Base-by-base conservation (phyloP, 2,113 vertebrate genomes). In the Sardina pilchardus region DNA sequence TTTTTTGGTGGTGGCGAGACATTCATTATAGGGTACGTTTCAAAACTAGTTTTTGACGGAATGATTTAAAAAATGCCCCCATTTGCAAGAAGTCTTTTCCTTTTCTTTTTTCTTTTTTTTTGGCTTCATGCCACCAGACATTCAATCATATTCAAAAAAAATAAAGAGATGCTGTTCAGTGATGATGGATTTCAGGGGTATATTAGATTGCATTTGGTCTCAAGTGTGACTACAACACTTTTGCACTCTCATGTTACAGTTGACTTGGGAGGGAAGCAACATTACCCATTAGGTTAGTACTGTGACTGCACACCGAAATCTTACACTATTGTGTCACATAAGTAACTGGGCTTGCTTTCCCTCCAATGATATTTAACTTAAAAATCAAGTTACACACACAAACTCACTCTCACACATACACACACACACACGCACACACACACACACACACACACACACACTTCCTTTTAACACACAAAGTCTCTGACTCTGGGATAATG, bases 191-290 rank as follows among this genome's bases (percentile, higher is more conserved):
- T 78, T 36, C 30, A 78, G 71, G 71, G 71, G 71, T 39, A 78
- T 43, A 81, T 78, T 71, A 47, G 48, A 83, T 30, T 75, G 84
- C 56, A 89, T 85, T 59, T 71, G 81, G 63, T 30, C 82, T 83
- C 59, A 81, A 39, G 44, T 83, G 83, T 83, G 56, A 88, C 63
- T 53, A 85, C 84, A 89, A 85, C 81, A 82, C 42, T 82, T 87
- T 85, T 82, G 59, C 78, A 86, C 82, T 85, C 67, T 34, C 71
- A 78, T 39, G 5, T 78, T 36, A 78, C 71, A 78, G 30, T 34
- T 78, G 30, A 78, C 30, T 34, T 78, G 30, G 30, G 30, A 78
- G 71, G 71, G 71, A 78, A 78, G 71, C 71, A 16, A 78, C 30
- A 78, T 78, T 78, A 36, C 71, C 71, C 30, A 78, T 34, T 34